Evolutionary conservation across 2,797 vertebrate genomes (phyloP).

Genomic region (Apogon talboti): DNA sequence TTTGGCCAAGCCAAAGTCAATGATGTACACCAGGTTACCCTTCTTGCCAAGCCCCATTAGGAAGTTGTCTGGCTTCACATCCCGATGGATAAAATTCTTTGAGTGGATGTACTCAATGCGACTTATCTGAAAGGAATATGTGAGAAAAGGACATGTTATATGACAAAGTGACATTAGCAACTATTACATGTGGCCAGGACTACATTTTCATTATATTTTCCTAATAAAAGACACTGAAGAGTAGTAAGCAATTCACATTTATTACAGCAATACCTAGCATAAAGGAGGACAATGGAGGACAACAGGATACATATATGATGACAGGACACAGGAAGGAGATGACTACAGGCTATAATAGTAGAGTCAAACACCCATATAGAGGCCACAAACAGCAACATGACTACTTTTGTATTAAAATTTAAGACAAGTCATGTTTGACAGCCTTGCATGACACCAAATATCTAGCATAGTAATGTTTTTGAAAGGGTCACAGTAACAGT

Average conservation of each 20-base stretch:
- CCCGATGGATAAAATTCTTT: slow-evolving; percentile 97
- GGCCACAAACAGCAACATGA: slow-evolving; percentile 40
- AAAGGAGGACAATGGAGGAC: slow-evolving; percentile 17
- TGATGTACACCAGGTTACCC: slow-evolving; percentile 97
- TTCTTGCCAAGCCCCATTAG: slow-evolving; percentile 98
- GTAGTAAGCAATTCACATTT: not conserved
- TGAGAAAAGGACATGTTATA: not conserved
- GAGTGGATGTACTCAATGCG: slow-evolving; percentile 98
- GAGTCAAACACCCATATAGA: slow-evolving; percentile 17
- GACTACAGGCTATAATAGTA: slow-evolving; percentile 24
- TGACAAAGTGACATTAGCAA: not conserved
- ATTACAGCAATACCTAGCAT: slow-evolving; percentile 22
- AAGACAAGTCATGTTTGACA: slow-evolving; percentile 25
- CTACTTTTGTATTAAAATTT: slow-evolving; percentile 34
- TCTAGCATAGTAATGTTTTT: slow-evolving; percentile 36
- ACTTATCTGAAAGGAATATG: slow-evolving; percentile 86
- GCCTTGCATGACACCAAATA: slow-evolving; percentile 29
- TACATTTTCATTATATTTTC: not conserved
- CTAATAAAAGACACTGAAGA: not conserved
- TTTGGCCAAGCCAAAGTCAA: slow-evolving; percentile 97
- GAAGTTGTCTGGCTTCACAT: slow-evolving; percentile 97
- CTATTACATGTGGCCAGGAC: not conserved
- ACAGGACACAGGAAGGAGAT: slow-evolving; percentile 23
- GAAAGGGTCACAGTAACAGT: slow-evolving; percentile 11
- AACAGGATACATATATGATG: slow-evolving; percentile 24